Evolutionary conservation across 1,140 invertebrate genomes (phyloP), one percentile per base, ranked within the genome.

Genomic region (Papilio dardanus): DNA sequence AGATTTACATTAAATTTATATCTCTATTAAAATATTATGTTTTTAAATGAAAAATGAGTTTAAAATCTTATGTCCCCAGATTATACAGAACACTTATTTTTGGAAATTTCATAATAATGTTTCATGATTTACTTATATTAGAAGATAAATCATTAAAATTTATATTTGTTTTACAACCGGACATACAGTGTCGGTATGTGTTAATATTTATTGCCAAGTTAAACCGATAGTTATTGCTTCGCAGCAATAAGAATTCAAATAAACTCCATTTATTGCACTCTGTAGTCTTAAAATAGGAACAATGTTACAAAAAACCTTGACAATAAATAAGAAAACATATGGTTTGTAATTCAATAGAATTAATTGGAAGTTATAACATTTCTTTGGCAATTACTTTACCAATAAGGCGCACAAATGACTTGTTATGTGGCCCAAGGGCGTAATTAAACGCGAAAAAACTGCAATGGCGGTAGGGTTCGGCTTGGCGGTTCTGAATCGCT

Each of bases 361-460:
- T 73, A 73, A 73, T 58, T 73, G 71, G 42, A 58, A 73, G 50
- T 33, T 73, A 73, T 58, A 21, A 73, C 71, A 21, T 28, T 54
- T 50, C 71, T 33, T 73, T 58, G 30, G 12, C 71, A 73, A 73
- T 73, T 73, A 73, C 50, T 21, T 50, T 73, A 54, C 71, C 31
- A 73, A 73, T 73, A 73, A 73, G 71, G 71, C 71, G 71, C 71
- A 54, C 46, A 46, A 73, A 73, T 73, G 54, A 73, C 71, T 30
- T 12, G 71, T 21, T 54, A 73, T 73, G 71, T 73, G 71, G 42
- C 71, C 46, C 71, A 73, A 73, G 71, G 71, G 71, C 71, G 71
- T 73, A 54, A 73, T 73, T 73, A 54, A 50, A n/a, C 12, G 54
- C 54, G 71, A n/a, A 73, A 73, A 73, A 73, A 73, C 67, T 40